These are phyloP conservation scores for Lepidurus apus DNA, from an alignment of 1,140 invertebrate genomes.

Conservation along the genomic window DNA sequence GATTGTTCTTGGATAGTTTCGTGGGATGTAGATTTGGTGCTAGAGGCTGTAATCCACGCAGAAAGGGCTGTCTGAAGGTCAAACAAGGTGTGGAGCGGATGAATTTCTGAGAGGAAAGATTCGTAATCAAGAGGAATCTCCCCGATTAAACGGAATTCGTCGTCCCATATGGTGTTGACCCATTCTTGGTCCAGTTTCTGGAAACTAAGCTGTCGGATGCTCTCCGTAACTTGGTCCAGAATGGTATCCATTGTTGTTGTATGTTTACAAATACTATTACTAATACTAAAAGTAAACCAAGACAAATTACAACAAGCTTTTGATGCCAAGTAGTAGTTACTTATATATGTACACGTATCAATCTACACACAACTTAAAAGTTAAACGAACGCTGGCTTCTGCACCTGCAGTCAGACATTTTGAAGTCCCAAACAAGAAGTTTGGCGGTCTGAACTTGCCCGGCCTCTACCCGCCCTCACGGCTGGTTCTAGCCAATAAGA, in stretches of 20 bases:
- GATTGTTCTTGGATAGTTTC: conserved; percentile 34
- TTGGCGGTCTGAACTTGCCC: too few relatives aligned
- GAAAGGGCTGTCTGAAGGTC: conserved; percentile 40
- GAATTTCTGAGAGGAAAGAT: conserved; percentile 44
- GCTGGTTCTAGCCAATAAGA: too few relatives aligned
- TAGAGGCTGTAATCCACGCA: conserved; percentile 41
- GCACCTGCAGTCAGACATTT: too few relatives aligned
- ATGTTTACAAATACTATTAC: too few relatives aligned
- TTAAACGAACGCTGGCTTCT: too few relatives aligned
- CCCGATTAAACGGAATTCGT: conserved; percentile 48
- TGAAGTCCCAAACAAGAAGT: too few relatives aligned
- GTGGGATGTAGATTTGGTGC: conserved; percentile 36
- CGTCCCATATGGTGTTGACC: conserved; percentile 49
- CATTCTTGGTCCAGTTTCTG: conserved; percentile 46
- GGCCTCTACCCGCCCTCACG: too few relatives aligned
- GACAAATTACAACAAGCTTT: too few relatives aligned
- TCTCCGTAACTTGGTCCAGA: not conserved
- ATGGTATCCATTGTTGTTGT: not conserved
- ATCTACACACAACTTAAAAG: too few relatives aligned
- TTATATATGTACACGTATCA: too few relatives aligned
- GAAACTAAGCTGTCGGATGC: conserved; percentile 42
- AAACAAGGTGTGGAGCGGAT: conserved; percentile 43
- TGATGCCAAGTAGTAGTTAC: too few relatives aligned
- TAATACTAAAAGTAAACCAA: too few relatives aligned
- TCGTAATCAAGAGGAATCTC: conserved; percentile 48